Percentiles rank a stretch among this genome's conserved stretches.
phyloP scores from a whole-genome alignment of 2,797 vertebrate genomes.

The Cynopterus sphinx region DNA sequence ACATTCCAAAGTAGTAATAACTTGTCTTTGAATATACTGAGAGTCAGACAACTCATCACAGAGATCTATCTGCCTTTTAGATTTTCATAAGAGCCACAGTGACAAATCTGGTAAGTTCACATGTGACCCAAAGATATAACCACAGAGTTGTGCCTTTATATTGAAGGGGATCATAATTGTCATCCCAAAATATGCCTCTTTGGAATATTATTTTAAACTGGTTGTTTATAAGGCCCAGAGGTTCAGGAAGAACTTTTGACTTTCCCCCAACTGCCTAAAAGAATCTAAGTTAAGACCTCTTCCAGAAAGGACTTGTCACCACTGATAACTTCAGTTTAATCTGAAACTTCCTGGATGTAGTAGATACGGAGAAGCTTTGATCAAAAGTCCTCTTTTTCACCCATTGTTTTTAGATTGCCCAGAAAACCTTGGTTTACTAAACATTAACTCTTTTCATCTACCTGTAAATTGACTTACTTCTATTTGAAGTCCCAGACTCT shows the following conservation, averaged over 20 bases:
- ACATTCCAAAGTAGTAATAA: background rate
- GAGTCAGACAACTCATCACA: background rate
- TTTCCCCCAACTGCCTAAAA: background rate
- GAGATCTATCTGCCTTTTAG: background rate
- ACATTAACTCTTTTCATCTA: background rate
- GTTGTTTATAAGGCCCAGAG: background rate
- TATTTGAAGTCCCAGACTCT: background rate
- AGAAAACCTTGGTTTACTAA: background rate
- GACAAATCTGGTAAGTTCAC: background rate
- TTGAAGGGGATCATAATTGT: background rate
- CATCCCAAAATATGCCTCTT: background rate
- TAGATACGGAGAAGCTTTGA: background rate
- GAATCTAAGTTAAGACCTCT: background rate
- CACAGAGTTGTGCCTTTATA: background rate
- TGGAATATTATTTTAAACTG: background rate
- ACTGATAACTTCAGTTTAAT: background rate
- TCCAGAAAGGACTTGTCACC: background rate
- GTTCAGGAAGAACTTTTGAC: background rate
- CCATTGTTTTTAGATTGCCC: background rate
- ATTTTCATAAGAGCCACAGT: background rate
- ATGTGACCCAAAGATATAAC: background rate
- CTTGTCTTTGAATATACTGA: conserved; percentile 21
- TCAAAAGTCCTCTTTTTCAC: background rate
- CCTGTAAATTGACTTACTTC: background rate
- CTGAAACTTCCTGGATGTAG: background rate